Conservation (phyloP, 2,888 invertebrate species). For the Aromia moschata region DNA sequence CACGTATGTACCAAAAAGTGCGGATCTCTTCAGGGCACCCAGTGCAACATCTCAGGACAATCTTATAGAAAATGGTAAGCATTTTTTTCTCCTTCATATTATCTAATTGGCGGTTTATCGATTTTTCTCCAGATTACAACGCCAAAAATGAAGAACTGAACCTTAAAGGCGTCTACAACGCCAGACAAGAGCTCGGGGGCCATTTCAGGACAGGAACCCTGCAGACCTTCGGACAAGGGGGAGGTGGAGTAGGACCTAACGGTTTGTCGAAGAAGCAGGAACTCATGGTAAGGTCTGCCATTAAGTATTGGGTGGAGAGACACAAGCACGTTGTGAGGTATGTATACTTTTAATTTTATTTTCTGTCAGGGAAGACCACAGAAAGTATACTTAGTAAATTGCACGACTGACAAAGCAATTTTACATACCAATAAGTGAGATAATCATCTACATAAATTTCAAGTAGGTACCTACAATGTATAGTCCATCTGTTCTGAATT, state of each 20-base stretch:
- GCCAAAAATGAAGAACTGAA: slow-evolving; percentile 68
- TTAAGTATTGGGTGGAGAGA: slow-evolving; percentile 90
- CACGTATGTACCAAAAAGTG: slow-evolving; percentile 78
- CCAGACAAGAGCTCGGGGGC: slow-evolving; percentile 81
- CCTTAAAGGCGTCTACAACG: slow-evolving; percentile 78
- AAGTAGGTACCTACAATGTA: too few relatives aligned
- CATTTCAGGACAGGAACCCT: slow-evolving; percentile 75
- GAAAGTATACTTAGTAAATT: too few relatives aligned
- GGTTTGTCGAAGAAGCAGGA: slow-evolving; percentile 85
- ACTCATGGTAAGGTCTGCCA: slow-evolving; percentile 84
- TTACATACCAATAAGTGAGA: too few relatives aligned
- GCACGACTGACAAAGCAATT: too few relatives aligned
- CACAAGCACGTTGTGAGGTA: slow-evolving; percentile 90
- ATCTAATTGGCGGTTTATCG: too few relatives aligned
- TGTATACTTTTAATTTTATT: neutral
- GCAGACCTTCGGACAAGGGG: slow-evolving; percentile 69
- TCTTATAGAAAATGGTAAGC: slow-evolving; percentile 50
- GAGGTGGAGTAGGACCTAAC: slow-evolving; percentile 74
- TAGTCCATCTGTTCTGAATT: too few relatives aligned
- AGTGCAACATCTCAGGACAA: slow-evolving; percentile 61
- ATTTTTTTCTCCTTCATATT: too few relatives aligned
- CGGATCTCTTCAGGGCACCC: slow-evolving; percentile 72
- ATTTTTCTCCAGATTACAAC: slow-evolving; percentile 54
- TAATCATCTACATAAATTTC: too few relatives aligned
- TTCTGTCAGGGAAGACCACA: too few relatives aligned